Evolutionary conservation across 2,797 vertebrate species (phyloP), one percentile per base, ranked within the genome.

Genomic region (Psittacula derbiana): DNA sequence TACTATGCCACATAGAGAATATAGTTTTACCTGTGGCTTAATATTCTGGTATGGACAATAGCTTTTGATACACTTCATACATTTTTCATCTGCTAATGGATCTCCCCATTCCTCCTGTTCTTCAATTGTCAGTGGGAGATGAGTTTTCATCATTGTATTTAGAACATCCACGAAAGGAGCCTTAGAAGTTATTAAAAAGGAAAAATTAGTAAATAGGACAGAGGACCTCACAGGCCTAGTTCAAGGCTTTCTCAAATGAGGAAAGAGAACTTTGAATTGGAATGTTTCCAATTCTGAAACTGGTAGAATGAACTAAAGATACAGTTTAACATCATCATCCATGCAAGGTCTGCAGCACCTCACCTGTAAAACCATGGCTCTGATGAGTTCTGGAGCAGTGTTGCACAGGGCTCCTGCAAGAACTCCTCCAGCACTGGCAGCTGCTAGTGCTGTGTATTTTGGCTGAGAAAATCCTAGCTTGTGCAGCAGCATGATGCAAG

Each of bases 61-160:
- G 86, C 98, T 98, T 92, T 98, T 97, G 94, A 99, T 99, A 96
- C 97, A 97, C 43, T 97, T 97, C 96, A 96, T 98, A 79, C 98
- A 98, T 79, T 97, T 96, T 64, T 98, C 95, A 96, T 99, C 97
- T 88, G 95, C 95, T 43, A 98, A 88, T 46, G 99, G 99, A 96
- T 99, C 98, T 17, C 99, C 99, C 99, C 99, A 99, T 95, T 99
- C 99, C 74, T 99, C 99, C 92, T 98, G 97, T 95, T 99, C 99
- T 98, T 99, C 99, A 78, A 97, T 55, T 44, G 99, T 99, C 60
- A 99, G 98, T 43, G 99, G 99, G 52, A 99, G 98, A 53, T 97
- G 95, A 62, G 97, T 97, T 67, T 99, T 98, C 98, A 98, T 97
- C 99, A 99, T 99, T 60, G 99, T 98, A 84, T 98, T 98, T 84